phyloP scores from a whole-genome alignment of 2,888 invertebrate genomes.

The Stenodema calcarata region DNA sequence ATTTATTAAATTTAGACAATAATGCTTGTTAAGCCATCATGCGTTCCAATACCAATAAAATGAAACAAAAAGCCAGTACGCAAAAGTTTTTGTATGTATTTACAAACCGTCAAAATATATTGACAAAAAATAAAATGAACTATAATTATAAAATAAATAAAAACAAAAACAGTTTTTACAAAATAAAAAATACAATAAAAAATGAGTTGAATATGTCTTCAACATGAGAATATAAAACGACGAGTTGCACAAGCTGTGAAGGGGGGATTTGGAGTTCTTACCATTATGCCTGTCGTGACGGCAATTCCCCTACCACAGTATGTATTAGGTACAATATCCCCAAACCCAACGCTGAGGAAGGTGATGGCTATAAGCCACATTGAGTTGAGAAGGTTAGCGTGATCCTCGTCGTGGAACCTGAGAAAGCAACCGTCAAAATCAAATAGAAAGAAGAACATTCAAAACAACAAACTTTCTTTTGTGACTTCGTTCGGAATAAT shows the following conservation, averaged over 20 bases:
- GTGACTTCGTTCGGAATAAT: background rate
- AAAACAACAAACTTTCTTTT: background rate
- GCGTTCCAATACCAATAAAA: background rate
- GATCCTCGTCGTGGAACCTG: conserved; percentile 98
- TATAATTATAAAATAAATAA: background rate
- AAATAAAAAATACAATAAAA: background rate
- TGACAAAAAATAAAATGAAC: background rate
- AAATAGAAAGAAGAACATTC: background rate
- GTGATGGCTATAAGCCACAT: conserved; percentile 99
- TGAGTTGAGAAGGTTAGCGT: conserved; percentile 97
- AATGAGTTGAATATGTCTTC: background rate
- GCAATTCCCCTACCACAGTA: conserved; percentile 99
- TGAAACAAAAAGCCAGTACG: background rate
- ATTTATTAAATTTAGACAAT: background rate
- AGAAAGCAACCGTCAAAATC: conserved; percentile 31
- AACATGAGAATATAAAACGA: background rate
- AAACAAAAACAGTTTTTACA: background rate
- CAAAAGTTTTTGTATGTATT: background rate
- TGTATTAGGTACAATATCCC: conserved; percentile 99
- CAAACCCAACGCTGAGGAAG: conserved; percentile 99
- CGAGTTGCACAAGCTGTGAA: conserved; percentile 1
- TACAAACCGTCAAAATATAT: background rate
- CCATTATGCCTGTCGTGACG: conserved; percentile 99
- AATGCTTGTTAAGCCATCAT: background rate
- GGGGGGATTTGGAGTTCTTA: conserved; percentile 66